Base-by-base conservation (phyloP, 1,140 invertebrate species). In the fruit fly (Drosophila melanogaster) region DNA sequence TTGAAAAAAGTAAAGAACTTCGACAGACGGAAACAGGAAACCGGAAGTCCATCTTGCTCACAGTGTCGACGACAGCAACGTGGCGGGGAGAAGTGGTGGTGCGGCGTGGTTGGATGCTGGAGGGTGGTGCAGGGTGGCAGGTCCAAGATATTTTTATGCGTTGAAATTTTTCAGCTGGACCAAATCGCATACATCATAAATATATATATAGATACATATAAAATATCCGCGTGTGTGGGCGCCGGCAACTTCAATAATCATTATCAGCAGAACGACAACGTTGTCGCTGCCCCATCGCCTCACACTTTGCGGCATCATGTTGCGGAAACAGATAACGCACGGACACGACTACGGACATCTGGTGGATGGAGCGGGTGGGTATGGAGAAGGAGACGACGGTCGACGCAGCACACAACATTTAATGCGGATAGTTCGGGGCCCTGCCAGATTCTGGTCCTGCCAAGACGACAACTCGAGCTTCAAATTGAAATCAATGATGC, bases 11-110 rank as follows among this genome's bases (percentile, higher is more conserved):
- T 84, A 90, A 90, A 91, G 77, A 91, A 91, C 81, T 91, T 91
- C 90, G 90, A 91, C 90, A 91, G 90, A 87, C 90, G 90, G 90
- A 91, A 91, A 91, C 90, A 91, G 90, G 90, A 91, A 91, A 91
- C 90, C 90, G 90, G 90, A 91, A 90, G 90, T 91, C 90, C 90
- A 91, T 91, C 90, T 91, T 91, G 90, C 90, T 91, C 81, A 90
- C 90, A 91, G 83, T 91, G 83, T 89, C 84, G 84, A 80, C 84
- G 65, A 80, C 85, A 80, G 84, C 62, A 51, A 58, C 47, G 30
- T 10, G 24, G 43, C 4, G 17, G 15, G 8, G 33, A 24, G 5
- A 24, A 22, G 19, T 11, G 41, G 41, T 1, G 22, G 44, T 10
- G 12, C 12, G 58, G 30, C 12, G 37, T 38, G 37, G 37, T 38